Evolutionary conservation across 2,888 invertebrate species (phyloP).

Genomic region (Pomacea canaliculata): DNA sequence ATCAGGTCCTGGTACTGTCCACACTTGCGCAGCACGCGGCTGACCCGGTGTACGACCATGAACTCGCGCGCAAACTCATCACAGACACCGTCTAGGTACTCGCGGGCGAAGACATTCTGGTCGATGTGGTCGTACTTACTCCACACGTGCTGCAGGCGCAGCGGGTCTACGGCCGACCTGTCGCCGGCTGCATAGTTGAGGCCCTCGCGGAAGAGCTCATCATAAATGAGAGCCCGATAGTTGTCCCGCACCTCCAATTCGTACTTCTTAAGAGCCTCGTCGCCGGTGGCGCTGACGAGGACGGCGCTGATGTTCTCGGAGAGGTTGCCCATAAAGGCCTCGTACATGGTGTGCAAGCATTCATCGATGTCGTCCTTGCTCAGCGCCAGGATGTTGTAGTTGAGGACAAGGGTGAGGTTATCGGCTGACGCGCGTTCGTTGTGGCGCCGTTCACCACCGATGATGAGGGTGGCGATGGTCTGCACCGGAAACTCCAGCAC

Average conservation of each 20-base stretch:
- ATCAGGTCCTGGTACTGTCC: conserved; percentile 65
- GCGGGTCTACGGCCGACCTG: conserved; percentile 44
- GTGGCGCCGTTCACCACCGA: conserved; percentile 47
- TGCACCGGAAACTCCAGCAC: conserved; percentile 57
- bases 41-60: conserved; percentile 59
- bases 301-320: conserved; percentile 54
- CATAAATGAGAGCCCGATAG: conserved; percentile 52
- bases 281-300: conserved; percentile 56
- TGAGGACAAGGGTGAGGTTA: conserved; percentile 48
- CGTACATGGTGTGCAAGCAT: conserved; percentile 58
- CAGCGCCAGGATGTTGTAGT: conserved; percentile 55
- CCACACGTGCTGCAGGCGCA: conserved; percentile 54
- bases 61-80: conserved; percentile 56
- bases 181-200: conserved; percentile 48
- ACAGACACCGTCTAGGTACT: conserved; percentile 57
- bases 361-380: conserved; percentile 58
- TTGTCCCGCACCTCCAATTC: conserved; percentile 52
- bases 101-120: conserved; percentile 45
- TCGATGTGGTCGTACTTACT: conserved; percentile 47
- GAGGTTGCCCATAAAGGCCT: conserved; percentile 58
- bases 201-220: conserved; percentile 55
- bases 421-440: conserved; percentile 37
- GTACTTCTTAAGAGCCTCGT: conserved; percentile 48
- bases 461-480: conserved; percentile 51
- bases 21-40: conserved; percentile 57